Evolutionary conservation across 2,797 vertebrate species (phyloP).

Genomic region (Fistularia commersonii): DNA sequence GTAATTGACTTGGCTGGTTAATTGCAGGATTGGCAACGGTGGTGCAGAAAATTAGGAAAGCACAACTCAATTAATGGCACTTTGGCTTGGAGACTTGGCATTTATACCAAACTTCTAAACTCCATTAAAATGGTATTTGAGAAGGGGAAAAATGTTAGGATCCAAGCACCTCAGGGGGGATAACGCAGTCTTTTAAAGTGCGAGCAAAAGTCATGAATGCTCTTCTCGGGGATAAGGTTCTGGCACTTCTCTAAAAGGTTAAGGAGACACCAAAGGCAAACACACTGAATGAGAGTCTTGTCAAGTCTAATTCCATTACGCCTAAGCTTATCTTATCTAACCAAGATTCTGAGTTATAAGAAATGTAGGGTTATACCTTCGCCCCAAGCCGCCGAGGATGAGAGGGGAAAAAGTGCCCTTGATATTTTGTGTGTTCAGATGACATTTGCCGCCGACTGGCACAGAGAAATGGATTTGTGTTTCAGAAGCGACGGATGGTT

Average conservation of each 20-base stretch:
- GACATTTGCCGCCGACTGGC: slow-evolving; percentile 66
- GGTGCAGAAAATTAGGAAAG: slow-evolving; percentile 71
- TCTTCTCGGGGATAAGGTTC: slow-evolving; percentile 60
- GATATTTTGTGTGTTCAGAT: slow-evolving; percentile 65
- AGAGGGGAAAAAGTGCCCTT: slow-evolving; percentile 57
- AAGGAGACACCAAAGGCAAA: slow-evolving; percentile 77
- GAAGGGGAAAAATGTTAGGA: slow-evolving; percentile 63
- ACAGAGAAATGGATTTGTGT: slow-evolving; percentile 57
- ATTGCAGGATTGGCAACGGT: slow-evolving; percentile 74
- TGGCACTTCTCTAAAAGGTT: slow-evolving; percentile 70
- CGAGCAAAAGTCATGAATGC: slow-evolving; percentile 58
- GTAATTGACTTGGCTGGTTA: slow-evolving; percentile 72
- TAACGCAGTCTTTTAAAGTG: slow-evolving; percentile 65
- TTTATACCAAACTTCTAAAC: slow-evolving; percentile 80
- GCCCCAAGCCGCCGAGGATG: slow-evolving; percentile 56
- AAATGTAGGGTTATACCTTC: slow-evolving; percentile 50
- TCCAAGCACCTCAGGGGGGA: slow-evolving; percentile 61
- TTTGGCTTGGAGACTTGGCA: slow-evolving; percentile 78
- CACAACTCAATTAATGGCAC: slow-evolving; percentile 80
- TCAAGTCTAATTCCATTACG: slow-evolving; percentile 74
- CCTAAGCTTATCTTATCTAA: slow-evolving; percentile 72
- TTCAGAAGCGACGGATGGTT: slow-evolving; percentile 54
- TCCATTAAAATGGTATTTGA: slow-evolving; percentile 80
- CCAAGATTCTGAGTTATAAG: slow-evolving; percentile 61
- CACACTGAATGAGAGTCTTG: slow-evolving; percentile 65